These are phyloP conservation scores for Lytechinus variegatus DNA, from an alignment of 35 echinoderm and acorn worm species.

Conservation along the genomic window DNA sequence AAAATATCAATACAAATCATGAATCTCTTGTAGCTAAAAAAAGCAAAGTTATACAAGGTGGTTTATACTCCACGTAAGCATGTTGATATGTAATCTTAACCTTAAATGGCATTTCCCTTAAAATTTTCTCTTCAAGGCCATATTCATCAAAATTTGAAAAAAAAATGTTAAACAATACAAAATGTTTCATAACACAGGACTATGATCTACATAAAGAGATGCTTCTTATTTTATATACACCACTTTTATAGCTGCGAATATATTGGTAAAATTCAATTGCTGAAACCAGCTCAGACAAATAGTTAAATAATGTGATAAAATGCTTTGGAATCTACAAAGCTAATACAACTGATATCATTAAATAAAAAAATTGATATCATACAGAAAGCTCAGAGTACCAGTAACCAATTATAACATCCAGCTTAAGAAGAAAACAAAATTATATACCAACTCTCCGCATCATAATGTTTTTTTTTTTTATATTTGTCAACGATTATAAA, in stretches of 20 bases:
- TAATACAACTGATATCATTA: background rate
- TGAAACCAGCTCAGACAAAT: constrained; percentile 10
- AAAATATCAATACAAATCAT: background rate
- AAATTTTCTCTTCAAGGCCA: background rate
- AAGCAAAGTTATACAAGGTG: background rate
- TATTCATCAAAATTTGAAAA: background rate
- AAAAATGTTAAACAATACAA: background rate
- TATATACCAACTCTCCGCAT: background rate
- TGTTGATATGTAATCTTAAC: background rate
- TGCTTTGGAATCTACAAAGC: background rate
- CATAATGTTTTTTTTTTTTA: background rate
- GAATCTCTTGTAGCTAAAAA: background rate
- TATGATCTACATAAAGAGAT: background rate
- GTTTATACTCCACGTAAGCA: background rate
- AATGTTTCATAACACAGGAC: background rate
- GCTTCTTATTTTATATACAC: background rate
- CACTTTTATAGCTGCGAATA: background rate
- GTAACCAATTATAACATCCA: background rate
- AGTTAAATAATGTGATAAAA: background rate
- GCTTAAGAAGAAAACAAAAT: background rate
- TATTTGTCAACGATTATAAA: background rate
- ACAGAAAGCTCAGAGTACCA: background rate
- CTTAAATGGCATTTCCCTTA: background rate
- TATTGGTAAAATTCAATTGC: background rate
- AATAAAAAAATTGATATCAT: background rate